A percentile compares a stretch with the other conserved stretches of the same genome.
Conservation (phyloP, 2,888 invertebrate genomes). For the Mesoligia furuncula region DNA sequence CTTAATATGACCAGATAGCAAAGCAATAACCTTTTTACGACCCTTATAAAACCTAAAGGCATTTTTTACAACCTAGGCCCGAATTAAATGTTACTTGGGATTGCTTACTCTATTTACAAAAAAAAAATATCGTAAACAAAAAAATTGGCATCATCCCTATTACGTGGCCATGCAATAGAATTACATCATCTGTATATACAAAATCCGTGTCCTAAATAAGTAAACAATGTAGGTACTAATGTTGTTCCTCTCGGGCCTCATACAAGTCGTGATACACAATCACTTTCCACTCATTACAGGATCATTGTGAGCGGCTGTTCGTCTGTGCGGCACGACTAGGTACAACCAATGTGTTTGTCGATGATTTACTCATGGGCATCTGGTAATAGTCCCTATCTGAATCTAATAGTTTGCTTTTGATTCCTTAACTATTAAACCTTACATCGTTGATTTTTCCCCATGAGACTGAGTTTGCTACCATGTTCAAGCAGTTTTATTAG, state of each 20-base stretch:
- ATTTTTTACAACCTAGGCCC: too few species aligned
- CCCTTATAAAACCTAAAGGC: too few species aligned
- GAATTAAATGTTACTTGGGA: too few species aligned
- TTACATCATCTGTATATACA: constrained; percentile 21
- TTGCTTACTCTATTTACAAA: neutral
- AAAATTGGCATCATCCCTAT: neutral
- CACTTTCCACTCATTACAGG: constrained; percentile 68
- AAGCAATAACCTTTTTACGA: too few species aligned
- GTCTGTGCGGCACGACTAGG: constrained; percentile 58
- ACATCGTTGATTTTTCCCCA: neutral
- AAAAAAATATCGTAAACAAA: neutral
- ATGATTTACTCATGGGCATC: constrained; percentile 25
- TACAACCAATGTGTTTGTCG: constrained; percentile 15
- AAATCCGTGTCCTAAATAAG: constrained; percentile 25
- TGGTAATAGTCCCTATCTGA: constrained; percentile 3
- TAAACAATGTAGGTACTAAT: constrained; percentile 29
- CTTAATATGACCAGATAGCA: too few species aligned
- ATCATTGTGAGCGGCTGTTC: constrained; percentile 42
- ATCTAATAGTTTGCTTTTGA: neutral
- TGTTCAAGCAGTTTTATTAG: neutral
- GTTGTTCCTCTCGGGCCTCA: neutral
- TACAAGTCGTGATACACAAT: constrained; percentile 58
- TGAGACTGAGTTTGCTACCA: neutral
- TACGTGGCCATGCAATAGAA: neutral
- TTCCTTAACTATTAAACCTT: neutral